Evolutionary conservation across 2,888 invertebrate genomes (phyloP).

Genomic region (Stegana nigrithorax): DNA sequence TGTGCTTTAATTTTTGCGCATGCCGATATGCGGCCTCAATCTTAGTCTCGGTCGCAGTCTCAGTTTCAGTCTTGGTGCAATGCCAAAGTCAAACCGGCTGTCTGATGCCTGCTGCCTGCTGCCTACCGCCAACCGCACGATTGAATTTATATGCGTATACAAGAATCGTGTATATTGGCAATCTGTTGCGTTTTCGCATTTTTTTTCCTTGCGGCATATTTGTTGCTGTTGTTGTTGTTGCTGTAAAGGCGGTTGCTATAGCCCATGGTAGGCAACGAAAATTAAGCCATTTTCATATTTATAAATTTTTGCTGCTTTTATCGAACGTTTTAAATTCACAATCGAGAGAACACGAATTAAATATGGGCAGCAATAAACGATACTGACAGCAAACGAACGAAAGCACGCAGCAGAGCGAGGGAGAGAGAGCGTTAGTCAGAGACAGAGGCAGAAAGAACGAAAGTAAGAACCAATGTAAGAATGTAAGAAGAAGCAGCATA

Average conservation of each 20-base stretch:
- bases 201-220: constrained; percentile 6
- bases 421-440: constrained; percentile 14
- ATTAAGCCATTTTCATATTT: constrained; percentile 62
- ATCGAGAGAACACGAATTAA: constrained; percentile 55
- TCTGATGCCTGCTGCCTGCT: too few species aligned
- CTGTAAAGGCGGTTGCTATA: too few species aligned
- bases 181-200: neutral
- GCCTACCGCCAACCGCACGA: neutral
- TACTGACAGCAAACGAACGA: constrained; percentile 43
- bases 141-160: constrained; percentile 6
- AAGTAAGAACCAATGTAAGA: too few species aligned
- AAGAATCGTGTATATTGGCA: neutral
- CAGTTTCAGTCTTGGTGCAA: constrained; percentile 11
- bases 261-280: too few species aligned
- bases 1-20: constrained; percentile 59
- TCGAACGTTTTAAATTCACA: constrained; percentile 59
- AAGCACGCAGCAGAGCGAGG: constrained; percentile 1
- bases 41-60: constrained; percentile 20
- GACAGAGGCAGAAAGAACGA: neutral
- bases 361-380: constrained; percentile 60
- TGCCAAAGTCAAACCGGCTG: constrained; percentile 7
- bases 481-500: too few species aligned
- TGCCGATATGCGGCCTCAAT: constrained; percentile 48
- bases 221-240: constrained; percentile 18
- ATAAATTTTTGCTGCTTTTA: constrained; percentile 54